Percentiles rank a stretch among this genome's conserved stretches.
phyloP scores from a whole-genome alignment of 2,888 invertebrate species.

The Synanthedon formicaeformis region DNA sequence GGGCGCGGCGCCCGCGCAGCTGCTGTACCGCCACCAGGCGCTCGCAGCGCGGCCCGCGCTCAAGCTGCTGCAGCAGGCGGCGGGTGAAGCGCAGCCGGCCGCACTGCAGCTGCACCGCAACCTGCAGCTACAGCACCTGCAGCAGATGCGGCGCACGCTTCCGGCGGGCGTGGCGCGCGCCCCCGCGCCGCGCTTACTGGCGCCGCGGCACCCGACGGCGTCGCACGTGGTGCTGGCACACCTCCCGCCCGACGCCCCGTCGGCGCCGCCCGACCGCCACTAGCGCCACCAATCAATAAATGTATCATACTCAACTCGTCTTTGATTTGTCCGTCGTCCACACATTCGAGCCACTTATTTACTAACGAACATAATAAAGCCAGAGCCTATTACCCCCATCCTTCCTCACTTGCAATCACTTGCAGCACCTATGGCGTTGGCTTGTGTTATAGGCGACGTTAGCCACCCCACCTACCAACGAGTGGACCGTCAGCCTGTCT shows the following conservation, averaged over 20 bases:
- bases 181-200: slow-evolving; percentile 8
- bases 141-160: slow-evolving; percentile 24
- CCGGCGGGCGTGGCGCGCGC: slow-evolving; percentile 3
- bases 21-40: slow-evolving; percentile 74
- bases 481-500: too few relatives aligned
- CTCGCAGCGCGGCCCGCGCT: slow-evolving; percentile 55
- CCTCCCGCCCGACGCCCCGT: slow-evolving; percentile 26
- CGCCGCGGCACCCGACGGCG: slow-evolving; percentile 10
- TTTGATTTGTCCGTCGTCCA: slow-evolving; percentile 18
- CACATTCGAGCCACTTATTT: too few relatives aligned
- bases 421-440: too few relatives aligned
- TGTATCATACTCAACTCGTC: too few relatives aligned
- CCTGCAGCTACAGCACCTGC: slow-evolving; percentile 35
- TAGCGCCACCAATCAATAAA: neutral
- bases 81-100: slow-evolving; percentile 69
- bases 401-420: too few relatives aligned
- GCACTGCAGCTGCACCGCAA: slow-evolving; percentile 12
- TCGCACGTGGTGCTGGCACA: slow-evolving; percentile 44
- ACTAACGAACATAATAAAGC: too few relatives aligned
- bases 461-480: too few relatives aligned
- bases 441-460: too few relatives aligned
- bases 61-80: slow-evolving; percentile 56
- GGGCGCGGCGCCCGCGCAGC: slow-evolving; percentile 62
- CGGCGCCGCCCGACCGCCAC: slow-evolving; percentile 5
- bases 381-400: too few relatives aligned